A percentile compares a stretch with the other conserved stretches of the same genome.
Evolutionary conservation across 2,113 vertebrate genomes (phyloP).

Genomic region (Aplodontia rufa): DNA sequence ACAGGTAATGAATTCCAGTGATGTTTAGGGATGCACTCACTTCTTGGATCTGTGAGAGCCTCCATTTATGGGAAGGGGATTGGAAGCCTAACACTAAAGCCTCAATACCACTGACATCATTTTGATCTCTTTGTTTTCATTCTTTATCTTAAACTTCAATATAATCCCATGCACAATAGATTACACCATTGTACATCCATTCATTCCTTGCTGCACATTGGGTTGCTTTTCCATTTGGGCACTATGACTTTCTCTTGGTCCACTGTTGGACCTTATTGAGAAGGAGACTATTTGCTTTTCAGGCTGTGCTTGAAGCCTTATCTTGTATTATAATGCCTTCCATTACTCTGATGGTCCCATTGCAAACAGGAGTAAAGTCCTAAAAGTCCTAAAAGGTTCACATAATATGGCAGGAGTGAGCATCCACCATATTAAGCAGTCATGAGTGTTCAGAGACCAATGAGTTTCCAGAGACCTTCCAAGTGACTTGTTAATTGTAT

Average conservation of each 20-base stretch:
- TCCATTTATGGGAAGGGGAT: too few species aligned
- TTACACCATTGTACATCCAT: neutral
- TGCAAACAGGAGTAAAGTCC: neutral
- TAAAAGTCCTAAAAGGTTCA: neutral
- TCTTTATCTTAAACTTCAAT: neutral
- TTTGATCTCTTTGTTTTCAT: too few species aligned
- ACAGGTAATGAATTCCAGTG: too few species aligned
- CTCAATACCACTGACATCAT: too few species aligned
- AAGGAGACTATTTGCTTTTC: neutral
- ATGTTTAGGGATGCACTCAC: too few species aligned
- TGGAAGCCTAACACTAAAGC: too few species aligned
- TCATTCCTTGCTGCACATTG: neutral
- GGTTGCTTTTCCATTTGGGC: neutral
- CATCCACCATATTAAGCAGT: neutral
- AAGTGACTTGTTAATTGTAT: fast-evolving
- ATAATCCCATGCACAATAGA: too few species aligned
- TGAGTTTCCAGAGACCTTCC: neutral
- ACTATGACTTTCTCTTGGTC: neutral
- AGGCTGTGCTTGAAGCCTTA: neutral
- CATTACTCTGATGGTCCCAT: neutral
- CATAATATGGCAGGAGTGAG: too few species aligned
- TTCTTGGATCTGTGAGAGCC: too few species aligned
- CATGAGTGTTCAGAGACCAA: neutral
- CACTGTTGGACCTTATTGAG: neutral
- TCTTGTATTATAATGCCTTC: neutral